Evolutionary conservation across 2,113 vertebrate species (phyloP), one percentile per base, ranked within the genome.

Genomic region (Eonycteris spelaea): DNA sequence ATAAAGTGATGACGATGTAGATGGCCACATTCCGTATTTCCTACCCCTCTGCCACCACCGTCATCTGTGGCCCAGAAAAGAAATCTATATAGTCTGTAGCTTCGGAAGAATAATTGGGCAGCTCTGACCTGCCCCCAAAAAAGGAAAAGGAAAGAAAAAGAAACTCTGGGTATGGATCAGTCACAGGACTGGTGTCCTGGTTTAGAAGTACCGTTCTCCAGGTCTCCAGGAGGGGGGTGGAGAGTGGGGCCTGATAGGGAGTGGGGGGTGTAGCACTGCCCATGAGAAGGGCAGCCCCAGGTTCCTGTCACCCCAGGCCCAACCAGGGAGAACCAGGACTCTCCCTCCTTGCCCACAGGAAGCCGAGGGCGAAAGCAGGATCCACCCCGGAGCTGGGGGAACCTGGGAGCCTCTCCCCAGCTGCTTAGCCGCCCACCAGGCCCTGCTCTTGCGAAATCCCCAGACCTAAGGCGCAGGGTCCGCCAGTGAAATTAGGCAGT

Each of bases 1-100:
- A 98, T 98, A 98, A 98, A 98, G 95, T 96, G 95, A 97, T 90
- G 97, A 71, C 86, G 40, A 87, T 30, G 88, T 71, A 86, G 78
- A 80, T 22, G 43, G 91, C 88, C 93, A 59, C 65, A 21, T 74
- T 82, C 90, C 89, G 88, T 91, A n/a, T 87, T 97, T 95, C 75
- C 0, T 93, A 73, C 38, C 21, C 30, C 4, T 30, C n/a, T 3
- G 13, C 35, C 13, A 30, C 28, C 73, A 22, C 67, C 35, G 4
- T 7, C 35, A 13, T 22, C n/a, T 1, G 51, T 91, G 86, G 43
- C 85, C 71, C 21, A 1, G 48, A 35, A 38, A 74, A 48, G 16
- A 88, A 51, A 28, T 21, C 3, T 16, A 1, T 21, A 15, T 73
- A 59, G 51, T n/a, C 24, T 55, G 43, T n/a, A 33, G 33, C 33